phyloP scores from a whole-genome alignment of 23 tunicate genomes.

The Halocynthia roretzi region DNA sequence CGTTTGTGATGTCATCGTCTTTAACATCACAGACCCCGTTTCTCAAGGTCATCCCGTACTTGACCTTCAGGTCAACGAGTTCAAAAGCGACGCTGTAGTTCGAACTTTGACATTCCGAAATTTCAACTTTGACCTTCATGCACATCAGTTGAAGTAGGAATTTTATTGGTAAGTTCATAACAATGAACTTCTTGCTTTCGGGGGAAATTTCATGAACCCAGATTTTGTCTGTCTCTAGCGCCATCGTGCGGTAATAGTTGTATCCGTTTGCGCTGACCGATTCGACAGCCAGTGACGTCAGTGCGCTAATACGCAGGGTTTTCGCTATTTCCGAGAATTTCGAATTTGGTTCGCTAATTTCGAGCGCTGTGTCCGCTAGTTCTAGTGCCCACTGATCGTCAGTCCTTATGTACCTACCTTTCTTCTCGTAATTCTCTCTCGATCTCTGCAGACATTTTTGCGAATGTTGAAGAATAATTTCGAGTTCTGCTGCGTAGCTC shows the following conservation, averaged over 20 bases:
- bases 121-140: neutral
- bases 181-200: neutral
- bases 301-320: neutral
- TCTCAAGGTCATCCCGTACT: neutral
- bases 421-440: neutral
- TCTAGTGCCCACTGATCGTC: conserved; percentile 66
- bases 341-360: neutral
- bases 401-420: neutral
- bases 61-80: neutral
- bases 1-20: neutral
- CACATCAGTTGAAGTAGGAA: neutral
- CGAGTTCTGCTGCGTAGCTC: neutral
- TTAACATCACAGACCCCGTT: conserved; percentile 13
- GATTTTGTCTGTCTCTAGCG: conserved; percentile 13
- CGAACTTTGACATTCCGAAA: neutral
- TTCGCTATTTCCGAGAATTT: conserved; percentile 1
- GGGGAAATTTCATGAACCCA: neutral
- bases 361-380: conserved; percentile 3
- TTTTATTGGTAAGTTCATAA: neutral
- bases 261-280: conserved; percentile 35
- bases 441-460: neutral
- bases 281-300: conserved; percentile 10
- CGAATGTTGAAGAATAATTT: neutral
- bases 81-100: conserved; percentile 2
- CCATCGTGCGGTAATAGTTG: conserved; percentile 42